Percentiles rank a stretch among this genome's conserved stretches.
Evolutionary conservation across 2,888 invertebrate genomes (phyloP).

Genomic region (Zygogramma bicolorata): DNA sequence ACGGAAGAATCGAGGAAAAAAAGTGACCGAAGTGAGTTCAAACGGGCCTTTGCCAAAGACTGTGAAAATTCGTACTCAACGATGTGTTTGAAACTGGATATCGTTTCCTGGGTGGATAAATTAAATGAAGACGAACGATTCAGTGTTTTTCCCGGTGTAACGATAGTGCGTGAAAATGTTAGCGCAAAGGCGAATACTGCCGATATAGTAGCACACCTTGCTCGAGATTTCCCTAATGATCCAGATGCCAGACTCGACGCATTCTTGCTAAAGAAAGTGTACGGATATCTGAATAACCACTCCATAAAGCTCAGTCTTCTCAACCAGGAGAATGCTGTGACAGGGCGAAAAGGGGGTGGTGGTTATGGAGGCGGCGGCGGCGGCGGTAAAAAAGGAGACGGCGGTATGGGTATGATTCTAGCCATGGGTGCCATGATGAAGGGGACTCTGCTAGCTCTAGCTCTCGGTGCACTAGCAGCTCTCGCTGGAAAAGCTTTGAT

Average conservation of each 20-base stretch:
- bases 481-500: slow-evolving; percentile 86
- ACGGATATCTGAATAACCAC: slow-evolving; percentile 77
- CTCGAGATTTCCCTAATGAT: slow-evolving; percentile 78
- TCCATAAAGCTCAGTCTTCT: slow-evolving; percentile 74
- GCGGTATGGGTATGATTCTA: slow-evolving; percentile 67
- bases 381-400: slow-evolving; percentile 68
- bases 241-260: slow-evolving; percentile 80
- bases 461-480: slow-evolving; percentile 78
- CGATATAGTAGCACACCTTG: slow-evolving; percentile 78
- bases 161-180: slow-evolving; percentile 74
- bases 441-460: slow-evolving; percentile 80
- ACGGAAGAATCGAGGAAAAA: slow-evolving; percentile 26
- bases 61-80: slow-evolving; percentile 74
- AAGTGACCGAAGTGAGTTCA: slow-evolving; percentile 37
- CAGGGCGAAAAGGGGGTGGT: slow-evolving; percentile 49
- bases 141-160: slow-evolving; percentile 77
- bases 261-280: slow-evolving; percentile 76
- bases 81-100: slow-evolving; percentile 81
- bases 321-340: slow-evolving; percentile 39
- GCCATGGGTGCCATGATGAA: slow-evolving; percentile 71
- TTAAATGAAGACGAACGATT: slow-evolving; percentile 76
- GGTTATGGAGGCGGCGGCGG: slow-evolving; percentile 63
- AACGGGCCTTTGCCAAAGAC: slow-evolving; percentile 60
- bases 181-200: slow-evolving; percentile 68
- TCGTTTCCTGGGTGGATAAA: slow-evolving; percentile 79